Conservation (phyloP, 2,797 vertebrate species). For the Eupleurogrammus muticus region DNA sequence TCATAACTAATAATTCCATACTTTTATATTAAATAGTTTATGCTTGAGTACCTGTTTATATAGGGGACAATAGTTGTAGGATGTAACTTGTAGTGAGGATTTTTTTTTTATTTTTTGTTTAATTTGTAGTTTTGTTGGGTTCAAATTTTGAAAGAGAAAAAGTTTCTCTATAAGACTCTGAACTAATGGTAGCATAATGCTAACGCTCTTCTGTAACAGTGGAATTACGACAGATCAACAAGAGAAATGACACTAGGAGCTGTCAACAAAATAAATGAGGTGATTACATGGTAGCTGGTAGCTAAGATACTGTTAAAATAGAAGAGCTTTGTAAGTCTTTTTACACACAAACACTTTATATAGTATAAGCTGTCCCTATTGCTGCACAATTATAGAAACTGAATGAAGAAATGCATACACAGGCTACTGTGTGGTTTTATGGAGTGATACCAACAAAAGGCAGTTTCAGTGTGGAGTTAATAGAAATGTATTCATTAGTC, state of each 20-base stretch:
- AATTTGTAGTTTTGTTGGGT: neutral
- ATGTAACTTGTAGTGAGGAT: no score
- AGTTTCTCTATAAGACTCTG: neutral
- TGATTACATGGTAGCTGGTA: constrained; percentile 48
- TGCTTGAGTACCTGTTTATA: neutral
- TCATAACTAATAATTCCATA: neutral
- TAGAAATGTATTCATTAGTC: constrained; percentile 48
- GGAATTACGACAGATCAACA: constrained; percentile 50
- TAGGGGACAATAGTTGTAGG: neutral
- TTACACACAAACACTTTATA: constrained; percentile 39
- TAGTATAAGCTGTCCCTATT: constrained; percentile 52
- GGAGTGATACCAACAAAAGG: constrained; percentile 37
- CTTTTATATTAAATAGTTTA: neutral
- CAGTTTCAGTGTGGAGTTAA: constrained; percentile 26
- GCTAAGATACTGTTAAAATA: constrained; percentile 44
- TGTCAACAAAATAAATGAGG: constrained; percentile 49
- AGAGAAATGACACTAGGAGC: constrained; percentile 23
- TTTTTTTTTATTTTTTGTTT: neutral
- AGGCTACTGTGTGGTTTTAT: constrained; percentile 19
- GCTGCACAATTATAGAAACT: constrained; percentile 20
- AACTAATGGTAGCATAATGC: constrained; percentile 17
- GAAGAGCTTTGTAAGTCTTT: constrained; percentile 36
- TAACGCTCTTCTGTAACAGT: constrained; percentile 11
- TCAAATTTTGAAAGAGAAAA: neutral
- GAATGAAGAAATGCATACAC: constrained; percentile 35